Evolutionary conservation across 2,797 vertebrate species (phyloP).

Genomic region (Cossypha niveicapilla): DNA sequence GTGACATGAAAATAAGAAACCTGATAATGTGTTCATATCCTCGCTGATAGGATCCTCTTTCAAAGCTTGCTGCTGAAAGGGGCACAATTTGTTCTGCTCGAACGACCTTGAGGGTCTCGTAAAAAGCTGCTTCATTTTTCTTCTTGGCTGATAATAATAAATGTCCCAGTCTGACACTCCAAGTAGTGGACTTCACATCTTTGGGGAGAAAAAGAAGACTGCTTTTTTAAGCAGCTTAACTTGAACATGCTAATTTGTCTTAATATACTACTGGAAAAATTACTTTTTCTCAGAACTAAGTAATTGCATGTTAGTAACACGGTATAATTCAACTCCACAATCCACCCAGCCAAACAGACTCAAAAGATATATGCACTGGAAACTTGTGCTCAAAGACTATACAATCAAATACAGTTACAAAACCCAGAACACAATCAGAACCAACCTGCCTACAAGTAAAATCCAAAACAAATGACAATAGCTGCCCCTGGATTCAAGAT

Average conservation of each 20-base stretch:
- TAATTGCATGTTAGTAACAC: neutral
- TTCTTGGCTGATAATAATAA: conserved; percentile 90
- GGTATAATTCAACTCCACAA: neutral
- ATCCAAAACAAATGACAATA: neutral
- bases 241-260: neutral
- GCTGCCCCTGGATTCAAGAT: neutral
- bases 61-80: conserved; percentile 96
- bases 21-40: conserved; percentile 97
- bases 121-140: conserved; percentile 81
- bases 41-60: conserved; percentile 96
- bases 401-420: neutral
- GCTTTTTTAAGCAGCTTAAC: neutral
- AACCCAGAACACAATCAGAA: neutral
- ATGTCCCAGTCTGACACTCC: conserved; percentile 91
- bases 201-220: neutral
- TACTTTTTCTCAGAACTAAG: neutral
- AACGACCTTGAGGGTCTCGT: conserved; percentile 87
- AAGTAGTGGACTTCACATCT: conserved; percentile 90
- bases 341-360: fast-evolving
- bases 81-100: conserved; percentile 95
- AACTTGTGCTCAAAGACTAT: neutral
- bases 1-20: conserved; percentile 68
- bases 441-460: neutral
- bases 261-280: neutral
- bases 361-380: fast-evolving